Evolutionary conservation across 2,797 vertebrate genomes (phyloP), one percentile per base, ranked within the genome.

Genomic region (Telmatherina bonti): DNA sequence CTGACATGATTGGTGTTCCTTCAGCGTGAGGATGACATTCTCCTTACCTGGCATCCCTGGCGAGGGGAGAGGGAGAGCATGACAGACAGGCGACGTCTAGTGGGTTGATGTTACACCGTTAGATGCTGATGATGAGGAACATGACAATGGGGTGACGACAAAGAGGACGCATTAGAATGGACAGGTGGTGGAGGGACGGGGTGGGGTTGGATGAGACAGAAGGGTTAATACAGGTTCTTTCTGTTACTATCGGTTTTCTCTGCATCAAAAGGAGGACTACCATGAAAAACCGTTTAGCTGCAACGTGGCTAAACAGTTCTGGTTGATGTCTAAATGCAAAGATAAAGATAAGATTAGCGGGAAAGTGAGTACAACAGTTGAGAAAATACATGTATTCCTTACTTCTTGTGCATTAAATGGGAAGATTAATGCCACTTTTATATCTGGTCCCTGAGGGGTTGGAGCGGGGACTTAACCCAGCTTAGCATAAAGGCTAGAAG

Each of bases 41-140:
- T 89, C 73, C 94, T 92, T 93, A 94, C 94, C 93, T 93, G 88
- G 72, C 30, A 29, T 61, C 72, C 33, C 62, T 33, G 60, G 66
- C 2, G 35, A 66, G 18, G 53, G 62, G 70, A 67, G 56, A 29
- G 33, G 53, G n/a, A 54, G 36, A 57, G 53, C 41, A 71, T 87
- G 92, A 92, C 69, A 90, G 87, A 93, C 90, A 91, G 85, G 76
- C 59, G 67, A 73, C 78, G 74, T 84, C 85, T 84, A 90, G 77
- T 78, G 76, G 79, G 81, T 74, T 85, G 88, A 87, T 81, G 91
- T 86, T 88, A 89, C 87, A 71, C 82, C 80, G 82, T 88, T 84
- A 86, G 91, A 88, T 85, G 89, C 83, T 77, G 92, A 85, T 87
- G 92, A 85, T 58, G 92, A 87, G 59, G 84, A 88, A 64, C 85